Evolutionary conservation across 2,888 invertebrate species (phyloP), one percentile per base, ranked within the genome.

Genomic region (Plagiodera versicolora): DNA sequence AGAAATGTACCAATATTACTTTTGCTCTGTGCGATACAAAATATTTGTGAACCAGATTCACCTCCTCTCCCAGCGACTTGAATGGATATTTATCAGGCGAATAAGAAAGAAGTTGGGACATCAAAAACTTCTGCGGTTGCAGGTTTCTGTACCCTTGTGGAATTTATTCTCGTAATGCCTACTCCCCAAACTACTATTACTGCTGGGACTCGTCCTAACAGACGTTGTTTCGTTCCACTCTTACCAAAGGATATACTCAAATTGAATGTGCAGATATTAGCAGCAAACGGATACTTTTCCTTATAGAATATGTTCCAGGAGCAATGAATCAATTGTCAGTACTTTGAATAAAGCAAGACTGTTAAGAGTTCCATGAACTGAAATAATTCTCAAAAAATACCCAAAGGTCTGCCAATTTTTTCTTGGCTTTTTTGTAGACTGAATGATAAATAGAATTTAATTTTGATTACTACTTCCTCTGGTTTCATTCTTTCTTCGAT

Each of bases 71-170:
- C 11, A 32, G 32, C 32, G 11, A 11, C 32, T 10, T 10, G 32
- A 52, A 39, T 19, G 39, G 14, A 52, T 39, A 52, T 52, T 52
- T 52, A 52, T 52, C 24, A 52, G 18, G 39, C 20, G 52, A 52
- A 52, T 52, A 52, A 19, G 52, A 52, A 52, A 52, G 35, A 52
- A 52, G 52, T 39, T 20, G 18, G 52, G 20, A 52, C 20, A 39
- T 44, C 35, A 52, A 52, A 52, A 44, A 20, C 24, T 52, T 19
- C 3, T 18, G 39, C 39, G 52, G 39, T 17, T 39, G 39, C 52
- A 39, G 52, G 16, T 32, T 32, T 28, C 18, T 39, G 35, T 52
- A 39, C 39, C 20, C 52, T 52, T 20, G 3, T 39, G 52, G 52
- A 52, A 52, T 52, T 39, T 52, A 52, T 52, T 39, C 32, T 20